A percentile compares a stretch with the other conserved stretches of the same genome.
These are phyloP conservation scores for Lanius ludovicianus DNA, from an alignment of 2,113 vertebrate species.

Conservation along the genomic window DNA sequence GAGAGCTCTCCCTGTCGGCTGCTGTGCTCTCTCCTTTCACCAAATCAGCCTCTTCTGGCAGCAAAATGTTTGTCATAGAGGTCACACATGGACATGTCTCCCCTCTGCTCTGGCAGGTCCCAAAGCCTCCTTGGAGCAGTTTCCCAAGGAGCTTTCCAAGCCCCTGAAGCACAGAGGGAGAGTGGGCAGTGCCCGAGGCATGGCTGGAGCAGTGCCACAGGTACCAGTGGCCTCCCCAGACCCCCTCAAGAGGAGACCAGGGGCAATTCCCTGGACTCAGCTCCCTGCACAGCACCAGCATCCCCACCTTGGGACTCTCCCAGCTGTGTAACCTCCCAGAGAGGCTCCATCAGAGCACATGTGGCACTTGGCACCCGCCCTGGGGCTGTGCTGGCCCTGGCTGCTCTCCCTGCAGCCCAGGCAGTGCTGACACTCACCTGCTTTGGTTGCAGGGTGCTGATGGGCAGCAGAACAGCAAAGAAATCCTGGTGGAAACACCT, in stretches of 20 bases:
- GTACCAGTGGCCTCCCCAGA: conserved; percentile 48
- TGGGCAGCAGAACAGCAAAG: conserved; percentile 26
- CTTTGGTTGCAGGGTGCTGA: conserved; percentile 73
- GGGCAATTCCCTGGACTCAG: background rate
- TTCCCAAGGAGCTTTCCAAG: conserved; percentile 74
- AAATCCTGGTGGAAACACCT: conserved; percentile 76
- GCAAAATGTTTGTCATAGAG: background rate
- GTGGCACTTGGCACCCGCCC: background rate
- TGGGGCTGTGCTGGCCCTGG: background rate
- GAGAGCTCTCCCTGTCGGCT: conserved; percentile 38
- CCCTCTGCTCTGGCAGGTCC: conserved; percentile 40
- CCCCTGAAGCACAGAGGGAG: conserved; percentile 70
- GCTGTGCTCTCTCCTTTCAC: background rate
- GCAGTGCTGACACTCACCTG: background rate
- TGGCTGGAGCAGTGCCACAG: conserved; percentile 71
- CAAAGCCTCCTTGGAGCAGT: conserved; percentile 70
- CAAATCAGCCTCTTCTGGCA: background rate
- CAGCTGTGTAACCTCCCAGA: background rate
- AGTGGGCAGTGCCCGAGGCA: conserved; percentile 67
- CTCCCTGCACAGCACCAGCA: background rate
- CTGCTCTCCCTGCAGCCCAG: background rate
- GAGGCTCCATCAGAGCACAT: background rate
- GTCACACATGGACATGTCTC: accelerated
- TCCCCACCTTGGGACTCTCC: background rate
- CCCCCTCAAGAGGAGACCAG: background rate